Percentiles rank a stretch among this genome's conserved stretches.
Evolutionary conservation across 1,140 invertebrate genomes (phyloP).

Genomic region (Harlomillsia oculata): DNA sequence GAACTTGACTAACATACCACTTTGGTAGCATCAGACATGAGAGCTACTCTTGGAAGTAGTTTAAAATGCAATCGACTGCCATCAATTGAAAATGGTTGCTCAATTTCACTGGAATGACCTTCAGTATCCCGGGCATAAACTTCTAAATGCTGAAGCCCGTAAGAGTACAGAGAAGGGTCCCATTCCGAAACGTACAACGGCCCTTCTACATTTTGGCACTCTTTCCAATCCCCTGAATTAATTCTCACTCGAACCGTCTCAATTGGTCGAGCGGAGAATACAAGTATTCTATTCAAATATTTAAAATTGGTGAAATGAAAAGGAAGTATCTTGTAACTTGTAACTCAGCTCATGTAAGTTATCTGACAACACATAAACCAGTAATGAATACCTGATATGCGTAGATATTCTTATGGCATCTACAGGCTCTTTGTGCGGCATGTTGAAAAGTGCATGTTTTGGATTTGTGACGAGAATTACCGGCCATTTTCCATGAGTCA

Average conservation of each 20-base stretch:
- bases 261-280: slow-evolving; percentile 60
- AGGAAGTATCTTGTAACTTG: not conserved
- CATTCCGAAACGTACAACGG: slow-evolving; percentile 64
- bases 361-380: not conserved
- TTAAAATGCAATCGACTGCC: slow-evolving; percentile 55
- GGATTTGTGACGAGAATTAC: slow-evolving; percentile 78
- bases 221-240: slow-evolving; percentile 52
- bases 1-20: slow-evolving; percentile 51
- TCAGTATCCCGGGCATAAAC: slow-evolving; percentile 51
- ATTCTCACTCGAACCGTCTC: slow-evolving; percentile 54
- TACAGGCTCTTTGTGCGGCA: slow-evolving; percentile 63
- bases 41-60: slow-evolving; percentile 54
- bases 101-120: slow-evolving; percentile 48
- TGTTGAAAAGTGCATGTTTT: slow-evolving; percentile 63
- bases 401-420: slow-evolving; percentile 58
- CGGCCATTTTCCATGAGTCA: slow-evolving; percentile 66
- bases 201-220: slow-evolving; percentile 50
- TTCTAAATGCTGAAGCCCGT: slow-evolving; percentile 57
- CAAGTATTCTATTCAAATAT: slow-evolving; percentile 51
- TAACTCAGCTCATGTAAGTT: not conserved
- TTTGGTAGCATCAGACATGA: slow-evolving; percentile 61
- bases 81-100: slow-evolving; percentile 70
- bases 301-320: not conserved
- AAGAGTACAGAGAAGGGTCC: slow-evolving; percentile 54
- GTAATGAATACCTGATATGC: slow-evolving; percentile 56